These are phyloP conservation scores for Danionella cerebrum DNA, from an alignment of 2,113 vertebrate genomes.

Conservation along the genomic window DNA sequence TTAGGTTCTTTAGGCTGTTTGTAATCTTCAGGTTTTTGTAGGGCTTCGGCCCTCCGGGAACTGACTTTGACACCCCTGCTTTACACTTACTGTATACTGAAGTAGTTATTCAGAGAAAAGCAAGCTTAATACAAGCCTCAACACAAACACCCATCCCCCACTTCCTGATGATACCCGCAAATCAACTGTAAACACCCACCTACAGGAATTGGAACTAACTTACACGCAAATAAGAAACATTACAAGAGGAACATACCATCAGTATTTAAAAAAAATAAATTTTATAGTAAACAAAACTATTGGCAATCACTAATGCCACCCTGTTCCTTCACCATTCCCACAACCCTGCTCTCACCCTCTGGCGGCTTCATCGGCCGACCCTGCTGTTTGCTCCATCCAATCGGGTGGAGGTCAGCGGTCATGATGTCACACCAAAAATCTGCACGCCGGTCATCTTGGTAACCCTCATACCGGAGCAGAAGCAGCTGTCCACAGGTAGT, in stretches of 20 bases:
- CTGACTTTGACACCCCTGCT: too few relatives aligned
- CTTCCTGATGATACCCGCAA: conserved; percentile 28
- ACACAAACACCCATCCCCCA: conserved; percentile 32
- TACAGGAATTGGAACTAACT: conserved; percentile 24
- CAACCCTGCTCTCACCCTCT: conserved; percentile 70
- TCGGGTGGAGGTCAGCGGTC: conserved; percentile 83
- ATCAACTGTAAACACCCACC: conserved; percentile 9
- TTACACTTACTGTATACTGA: too few relatives aligned
- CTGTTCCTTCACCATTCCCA: not conserved
- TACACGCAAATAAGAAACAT: conserved; percentile 2
- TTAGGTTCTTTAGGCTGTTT: too few relatives aligned
- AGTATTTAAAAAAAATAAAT: too few relatives aligned
- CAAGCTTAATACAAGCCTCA: conserved; percentile 22
- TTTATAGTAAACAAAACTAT: too few relatives aligned
- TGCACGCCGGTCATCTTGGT: conserved; percentile 84
- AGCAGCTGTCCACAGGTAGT: conserved; percentile 93
- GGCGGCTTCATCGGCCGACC: conserved; percentile 81
- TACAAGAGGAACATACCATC: too few relatives aligned
- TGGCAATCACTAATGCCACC: too few relatives aligned
- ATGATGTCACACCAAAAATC: conserved; percentile 97
- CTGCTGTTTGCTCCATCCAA: conserved; percentile 91
- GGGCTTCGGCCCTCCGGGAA: too few relatives aligned
- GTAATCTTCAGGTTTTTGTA: too few relatives aligned
- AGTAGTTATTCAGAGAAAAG: not conserved
- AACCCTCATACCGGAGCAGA: conserved; percentile 88